Conservation (phyloP, 2,888 invertebrate species). For the Eupelmus urozonus region DNA sequence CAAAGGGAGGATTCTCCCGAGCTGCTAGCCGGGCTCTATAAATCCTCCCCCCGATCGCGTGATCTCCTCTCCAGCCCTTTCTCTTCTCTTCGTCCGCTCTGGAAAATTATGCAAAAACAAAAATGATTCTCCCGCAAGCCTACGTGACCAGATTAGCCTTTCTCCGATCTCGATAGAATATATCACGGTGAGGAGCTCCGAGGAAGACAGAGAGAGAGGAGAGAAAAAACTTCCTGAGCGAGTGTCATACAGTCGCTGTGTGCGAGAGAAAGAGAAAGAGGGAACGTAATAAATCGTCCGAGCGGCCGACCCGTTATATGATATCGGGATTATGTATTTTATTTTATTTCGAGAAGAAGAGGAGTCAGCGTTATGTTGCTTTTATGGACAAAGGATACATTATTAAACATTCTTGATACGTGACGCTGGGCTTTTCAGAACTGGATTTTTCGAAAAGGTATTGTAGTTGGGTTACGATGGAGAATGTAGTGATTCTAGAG, state of each 20-base stretch:
- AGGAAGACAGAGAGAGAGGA: background rate
- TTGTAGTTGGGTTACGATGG: no score
- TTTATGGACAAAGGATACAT: background rate
- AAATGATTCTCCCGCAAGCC: conserved; percentile 49
- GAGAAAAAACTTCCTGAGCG: background rate
- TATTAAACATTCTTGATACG: no score
- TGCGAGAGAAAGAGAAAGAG: no score
- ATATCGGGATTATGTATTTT: conserved; percentile 1
- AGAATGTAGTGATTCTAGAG: no score
- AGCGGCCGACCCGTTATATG: background rate
- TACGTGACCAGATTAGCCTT: conserved; percentile 47
- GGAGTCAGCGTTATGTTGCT: conserved; percentile 6
- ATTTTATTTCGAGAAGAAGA: background rate
- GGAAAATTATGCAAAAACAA: conserved; percentile 54
- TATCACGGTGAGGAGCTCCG: conserved; percentile 5
- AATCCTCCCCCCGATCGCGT: conserved; percentile 45
- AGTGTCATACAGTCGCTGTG: conserved; percentile 18
- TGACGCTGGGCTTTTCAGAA: no score
- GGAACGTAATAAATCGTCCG: conserved; percentile 24
- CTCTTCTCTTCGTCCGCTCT: background rate
- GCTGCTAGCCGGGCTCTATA: conserved; percentile 1
- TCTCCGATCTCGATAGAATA: conserved; percentile 27
- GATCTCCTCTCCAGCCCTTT: conserved; percentile 1
- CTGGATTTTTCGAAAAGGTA: no score
- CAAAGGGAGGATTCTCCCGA: conserved; percentile 29